A percentile compares a stretch with the other conserved stretches of the same genome.
These are phyloP conservation scores for Drosophila simulans DNA, from an alignment of 1,140 invertebrate species.

Conservation along the genomic window DNA sequence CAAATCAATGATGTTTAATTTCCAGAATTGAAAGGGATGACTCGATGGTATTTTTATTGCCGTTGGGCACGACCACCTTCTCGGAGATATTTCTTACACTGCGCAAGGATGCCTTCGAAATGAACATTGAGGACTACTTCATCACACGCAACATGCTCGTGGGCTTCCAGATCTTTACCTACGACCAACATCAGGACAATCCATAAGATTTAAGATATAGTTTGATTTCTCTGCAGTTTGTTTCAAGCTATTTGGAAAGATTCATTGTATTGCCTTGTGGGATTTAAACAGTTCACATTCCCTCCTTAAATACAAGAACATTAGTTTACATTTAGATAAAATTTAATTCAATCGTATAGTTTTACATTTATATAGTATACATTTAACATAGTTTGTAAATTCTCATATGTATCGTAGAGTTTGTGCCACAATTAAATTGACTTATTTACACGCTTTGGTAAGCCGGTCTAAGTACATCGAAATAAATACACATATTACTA, in stretches of 20 bases:
- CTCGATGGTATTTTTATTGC: constrained; percentile 45
- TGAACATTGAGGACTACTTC: constrained; percentile 70
- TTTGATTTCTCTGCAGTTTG: too few relatives aligned
- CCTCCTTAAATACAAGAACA: neutral
- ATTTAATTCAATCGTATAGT: constrained; percentile 39
- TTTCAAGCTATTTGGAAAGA: too few relatives aligned
- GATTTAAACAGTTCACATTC: neutral
- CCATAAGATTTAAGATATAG: neutral
- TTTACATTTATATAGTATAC: constrained; percentile 5
- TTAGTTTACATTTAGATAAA: constrained; percentile 24
- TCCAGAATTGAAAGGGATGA: constrained; percentile 26
- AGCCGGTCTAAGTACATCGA: constrained; percentile 34
- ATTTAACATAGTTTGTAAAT: constrained; percentile 49
- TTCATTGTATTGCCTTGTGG: too few relatives aligned
- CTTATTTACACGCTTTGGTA: constrained; percentile 39
- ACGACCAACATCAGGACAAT: neutral
- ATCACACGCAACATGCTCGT: constrained; percentile 51
- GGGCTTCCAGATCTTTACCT: neutral
- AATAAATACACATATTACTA: constrained; percentile 27
- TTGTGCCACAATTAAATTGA: constrained; percentile 49
- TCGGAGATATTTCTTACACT: constrained; percentile 50
- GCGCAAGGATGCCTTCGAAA: constrained; percentile 57
- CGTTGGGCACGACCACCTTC: constrained; percentile 28
- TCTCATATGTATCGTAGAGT: constrained; percentile 47
- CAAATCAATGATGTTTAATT: neutral